Base-by-base conservation (phyloP, 2,113 vertebrate genomes). In the Campylomormyrus tamandua region DNA sequence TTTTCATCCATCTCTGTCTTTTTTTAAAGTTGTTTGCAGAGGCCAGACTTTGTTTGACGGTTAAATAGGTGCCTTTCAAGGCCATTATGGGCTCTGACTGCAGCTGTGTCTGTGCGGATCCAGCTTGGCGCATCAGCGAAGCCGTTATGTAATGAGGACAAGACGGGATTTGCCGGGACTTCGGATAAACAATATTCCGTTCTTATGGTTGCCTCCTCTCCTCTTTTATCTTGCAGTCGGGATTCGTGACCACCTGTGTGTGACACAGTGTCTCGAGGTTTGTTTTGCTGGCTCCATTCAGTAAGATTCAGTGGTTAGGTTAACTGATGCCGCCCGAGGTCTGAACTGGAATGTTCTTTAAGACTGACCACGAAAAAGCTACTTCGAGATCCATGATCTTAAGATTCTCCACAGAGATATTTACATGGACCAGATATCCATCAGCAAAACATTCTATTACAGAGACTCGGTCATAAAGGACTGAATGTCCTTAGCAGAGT, bases 281-380 rank as follows among this genome's bases (percentile, higher is more conserved):
- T 9, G 21, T 85, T 86, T 86, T 50, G 17, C 24, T 24, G 11
- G 42, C 45, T 50, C 24, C 39, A 21, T 3, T 77, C 66, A 5
- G 62, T 17, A 13, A 21, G 35, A 24, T 77, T 46, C 3, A 24
- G 39, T 21, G 45, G 31, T 83, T 42, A 13, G 77, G 53, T 49
- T 39, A 10, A n/a, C 80, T 91, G 49, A 35, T 53, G 49, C 39
- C 89, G 48, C 89, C 91, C 45, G 24, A 90, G 89, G 88, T 87
- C 92, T 93, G 91, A 87, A 77, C 91, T 91, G 89, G 91, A 85
- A 49, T 49, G 46, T 85, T 24, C 21, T 13, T 86, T 48, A 86
- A 27, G 74, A 42, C 74, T 0, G n/a, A 7, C 74, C 10, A n/a
- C 10, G 62, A 70, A 80, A 42, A 80, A 42, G 74, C 5, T 42